A percentile compares a stretch with the other conserved stretches of the same genome.
Conservation (phyloP, 53 echinoderm and acorn worm genomes). For the Mesocentrotus franciscanus region DNA sequence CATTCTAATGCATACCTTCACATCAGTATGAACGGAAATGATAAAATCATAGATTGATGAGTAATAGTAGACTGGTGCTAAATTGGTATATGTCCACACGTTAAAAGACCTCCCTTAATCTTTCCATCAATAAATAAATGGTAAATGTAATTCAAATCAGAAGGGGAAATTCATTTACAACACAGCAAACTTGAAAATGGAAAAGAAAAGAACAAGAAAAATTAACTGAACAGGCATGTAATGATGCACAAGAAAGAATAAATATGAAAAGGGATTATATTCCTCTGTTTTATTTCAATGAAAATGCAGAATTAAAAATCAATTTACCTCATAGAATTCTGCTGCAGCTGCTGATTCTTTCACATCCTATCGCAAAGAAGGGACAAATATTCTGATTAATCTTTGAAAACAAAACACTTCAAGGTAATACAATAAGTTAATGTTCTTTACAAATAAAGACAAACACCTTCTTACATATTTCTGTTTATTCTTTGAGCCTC, state of each 20-base stretch:
- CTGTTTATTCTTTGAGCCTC: not conserved
- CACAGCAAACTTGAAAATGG: not conserved
- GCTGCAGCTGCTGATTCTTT: constrained; percentile 62
- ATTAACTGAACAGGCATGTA: not conserved
- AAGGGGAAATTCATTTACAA: not conserved
- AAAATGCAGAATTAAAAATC: not conserved
- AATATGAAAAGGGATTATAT: not conserved
- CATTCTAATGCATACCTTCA: not conserved
- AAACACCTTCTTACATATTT: not conserved
- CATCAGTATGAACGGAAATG: not conserved
- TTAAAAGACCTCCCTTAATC: not conserved
- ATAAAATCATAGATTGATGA: not conserved
- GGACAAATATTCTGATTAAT: not conserved
- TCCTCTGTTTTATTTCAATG: not conserved
- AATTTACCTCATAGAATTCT: constrained; percentile 62
- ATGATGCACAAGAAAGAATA: not conserved
- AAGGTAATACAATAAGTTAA: not conserved
- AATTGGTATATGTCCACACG: not conserved
- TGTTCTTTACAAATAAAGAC: not conserved
- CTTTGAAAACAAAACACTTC: not conserved
- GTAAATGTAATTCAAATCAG: not conserved
- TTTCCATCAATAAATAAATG: not conserved
- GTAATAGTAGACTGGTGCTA: not conserved
- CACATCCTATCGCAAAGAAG: constrained; percentile 10
- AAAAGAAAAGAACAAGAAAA: not conserved